Evolutionary conservation across 2,113 vertebrate genomes (phyloP), one percentile per base, ranked within the genome.

Genomic region (Sebastes schlegelii): DNA sequence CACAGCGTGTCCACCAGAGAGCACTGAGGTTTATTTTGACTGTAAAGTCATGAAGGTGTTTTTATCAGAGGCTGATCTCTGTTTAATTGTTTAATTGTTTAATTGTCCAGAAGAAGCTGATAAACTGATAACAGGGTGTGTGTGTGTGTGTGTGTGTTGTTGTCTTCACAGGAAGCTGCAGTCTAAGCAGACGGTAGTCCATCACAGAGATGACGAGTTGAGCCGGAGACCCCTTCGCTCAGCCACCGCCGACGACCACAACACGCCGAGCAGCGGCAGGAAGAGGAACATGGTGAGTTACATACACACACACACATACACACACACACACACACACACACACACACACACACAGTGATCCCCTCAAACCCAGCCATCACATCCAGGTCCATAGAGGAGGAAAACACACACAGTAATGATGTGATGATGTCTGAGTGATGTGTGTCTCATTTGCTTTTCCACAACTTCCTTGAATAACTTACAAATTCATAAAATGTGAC

Each of bases 271-370:
- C 60, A 8, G 67, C 80, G n/a, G 51, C 88, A 94, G 94, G 82
- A 97, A 97, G 95, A 94, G 90, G 46, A 91, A 87, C 79, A 79
- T 88, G 92, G 94, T 86, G 48, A 91, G 92, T 45, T 40, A 66
- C n/a, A n/a, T 69, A 40, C 17, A 68, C 76, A 40, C 61, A 57
- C 26, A 17, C 0, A 17, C 21, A n/a, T 42, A 13, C 34, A 61
- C 4, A 49, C 54, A 58, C 54, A 23, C 19, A 58, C 72, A 40
- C n/a, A 68, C 68, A 19, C 42, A 46, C 40, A 14, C 51, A 43
- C 51, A 42, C 34, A 42, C 51, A 21, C 17, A 21, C 48, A 34
- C 26, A 26, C 1, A 46, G 8, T 65, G 42, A 14, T 12, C 11
- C 48, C 34, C 34, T 13, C n/a, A 23, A 16, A 68, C 21, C 2